A percentile compares a stretch with the other conserved stretches of the same genome.
Evolutionary conservation across 2,797 vertebrate species (phyloP).

Genomic region (Platyrinchus mystaceus): DNA sequence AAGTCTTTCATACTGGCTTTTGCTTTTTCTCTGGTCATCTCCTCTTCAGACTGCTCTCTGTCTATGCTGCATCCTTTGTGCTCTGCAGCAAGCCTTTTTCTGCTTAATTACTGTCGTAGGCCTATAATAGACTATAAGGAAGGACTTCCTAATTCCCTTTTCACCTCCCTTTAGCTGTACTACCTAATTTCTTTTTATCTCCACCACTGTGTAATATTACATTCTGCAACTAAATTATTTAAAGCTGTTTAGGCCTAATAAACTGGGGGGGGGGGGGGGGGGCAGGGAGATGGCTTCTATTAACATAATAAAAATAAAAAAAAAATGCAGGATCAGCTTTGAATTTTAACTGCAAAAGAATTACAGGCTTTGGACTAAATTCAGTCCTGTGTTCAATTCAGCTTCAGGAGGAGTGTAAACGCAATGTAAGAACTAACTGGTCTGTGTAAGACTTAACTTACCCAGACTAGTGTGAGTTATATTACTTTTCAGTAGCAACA

Average conservation of each 20-base stretch:
- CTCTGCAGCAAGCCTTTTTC: background rate
- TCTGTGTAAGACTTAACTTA: background rate
- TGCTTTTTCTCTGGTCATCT: background rate
- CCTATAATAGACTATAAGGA: background rate
- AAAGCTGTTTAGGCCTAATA: background rate
- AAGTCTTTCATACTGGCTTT: background rate
- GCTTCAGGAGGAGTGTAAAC: background rate
- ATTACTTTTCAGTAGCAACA: background rate
- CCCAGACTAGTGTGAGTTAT: no score
- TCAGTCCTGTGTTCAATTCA: background rate
- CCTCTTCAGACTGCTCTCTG: background rate
- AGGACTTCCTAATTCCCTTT: background rate
- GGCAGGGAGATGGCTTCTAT: background rate
- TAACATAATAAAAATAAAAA: no score
- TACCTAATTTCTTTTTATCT: background rate
- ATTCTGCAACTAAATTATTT: background rate
- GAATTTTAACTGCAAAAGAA: background rate
- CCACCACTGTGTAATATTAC: background rate
- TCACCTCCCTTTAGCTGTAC: background rate
- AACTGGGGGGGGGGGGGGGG: background rate
- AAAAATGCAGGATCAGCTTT: background rate
- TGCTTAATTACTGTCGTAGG: background rate
- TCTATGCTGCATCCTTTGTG: background rate
- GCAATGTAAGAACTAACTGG: background rate
- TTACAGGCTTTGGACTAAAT: background rate